Conservation (phyloP, 35 echinoderm and acorn worm species). For the Heliocidaris tuberculata region DNA sequence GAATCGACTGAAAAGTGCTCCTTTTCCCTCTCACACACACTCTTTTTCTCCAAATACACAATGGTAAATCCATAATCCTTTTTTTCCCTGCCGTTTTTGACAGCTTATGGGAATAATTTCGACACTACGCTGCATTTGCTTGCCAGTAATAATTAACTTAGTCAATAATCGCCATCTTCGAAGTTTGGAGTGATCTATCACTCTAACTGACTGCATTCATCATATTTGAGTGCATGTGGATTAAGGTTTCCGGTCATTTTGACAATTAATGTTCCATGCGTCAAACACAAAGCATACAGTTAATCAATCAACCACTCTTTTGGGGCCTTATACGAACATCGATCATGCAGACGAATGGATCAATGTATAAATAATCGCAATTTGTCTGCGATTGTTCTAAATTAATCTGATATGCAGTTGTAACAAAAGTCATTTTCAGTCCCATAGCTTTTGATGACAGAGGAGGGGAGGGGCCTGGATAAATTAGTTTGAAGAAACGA, state of each 20-base stretch:
- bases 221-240: neutral
- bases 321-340: neutral
- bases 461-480: too few species aligned
- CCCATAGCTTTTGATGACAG: too few species aligned
- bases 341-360: neutral
- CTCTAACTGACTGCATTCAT: neutral
- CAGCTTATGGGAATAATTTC: constrained; percentile 21
- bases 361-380: neutral
- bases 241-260: neutral
- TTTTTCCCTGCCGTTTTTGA: constrained; percentile 1
- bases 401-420: neutral
- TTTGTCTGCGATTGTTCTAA: neutral
- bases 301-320: neutral
- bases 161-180: neutral
- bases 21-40: neutral
- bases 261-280: neutral
- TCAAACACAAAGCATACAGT: constrained; percentile 4
- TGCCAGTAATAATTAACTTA: constrained; percentile 6
- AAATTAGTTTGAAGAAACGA: too few species aligned
- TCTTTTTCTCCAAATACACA: neutral
- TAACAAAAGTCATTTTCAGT: neutral
- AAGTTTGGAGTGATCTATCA: neutral
- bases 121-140: neutral
- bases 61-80: constrained; percentile 12
- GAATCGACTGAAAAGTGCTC: neutral